Base-by-base conservation (phyloP, 2,888 invertebrate genomes). In the Archips xylosteana region DNA sequence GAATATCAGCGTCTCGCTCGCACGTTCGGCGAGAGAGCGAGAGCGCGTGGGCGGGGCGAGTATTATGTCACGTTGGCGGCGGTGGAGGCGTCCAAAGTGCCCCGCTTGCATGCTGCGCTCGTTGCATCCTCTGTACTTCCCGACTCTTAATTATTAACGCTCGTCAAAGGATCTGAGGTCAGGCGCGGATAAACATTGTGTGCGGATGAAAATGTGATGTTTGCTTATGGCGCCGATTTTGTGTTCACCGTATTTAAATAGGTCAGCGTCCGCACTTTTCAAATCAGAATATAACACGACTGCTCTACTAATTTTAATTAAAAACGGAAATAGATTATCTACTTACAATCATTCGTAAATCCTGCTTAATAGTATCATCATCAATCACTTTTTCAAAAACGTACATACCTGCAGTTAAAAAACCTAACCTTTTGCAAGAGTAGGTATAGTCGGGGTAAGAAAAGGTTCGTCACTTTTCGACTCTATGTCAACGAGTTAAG, bases 11-110 rank as follows among this genome's bases (percentile, higher is more conserved):
- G 83, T 92, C 92, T 80, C 89, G 79, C 82, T 93, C 88, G 83
- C 89, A 77, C 92, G 36, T 51, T 73, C 75, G 77, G 76, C 61
- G 91, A 77, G 84, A 76, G 86, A 91, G 89, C 81, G 91, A 91
- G 92, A 91, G 84, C 78, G 86, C 86, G 90, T 88, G 91, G 91
- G 92, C 91, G 92, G 89, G 91, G 92, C 92, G 81, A 86, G 81
- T 87, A 90, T 90, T 89, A 88, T 90, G 91, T 91, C 89, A 90
- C 86, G 86, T 83, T 83, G 87, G 87, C 84, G 85, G 84, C 84
- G 86, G 87, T 84, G 85, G 88, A 90, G 92, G 87, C 85, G 88
- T 83, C 84, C 82, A 80, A 80, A 79, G 78, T 76, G 74, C 77
- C 59, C 67, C 71, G 79, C 79, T 81, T 81, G 81, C 83, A 80